These are phyloP conservation scores for Urocyon cinereoargenteus DNA, from an alignment of 2,797 vertebrate species.

Conservation along the genomic window DNA sequence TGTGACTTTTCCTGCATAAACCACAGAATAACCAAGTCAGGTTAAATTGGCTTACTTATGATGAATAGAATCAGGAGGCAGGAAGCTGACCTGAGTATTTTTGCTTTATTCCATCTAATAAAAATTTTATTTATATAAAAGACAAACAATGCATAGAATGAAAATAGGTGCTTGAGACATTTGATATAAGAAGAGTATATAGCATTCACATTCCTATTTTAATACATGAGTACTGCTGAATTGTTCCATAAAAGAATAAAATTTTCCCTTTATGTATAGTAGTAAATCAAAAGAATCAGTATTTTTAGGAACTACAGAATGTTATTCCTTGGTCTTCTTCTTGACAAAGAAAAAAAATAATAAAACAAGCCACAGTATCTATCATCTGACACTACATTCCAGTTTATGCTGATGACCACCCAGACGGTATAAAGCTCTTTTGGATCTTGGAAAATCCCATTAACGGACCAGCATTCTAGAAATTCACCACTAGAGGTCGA, in stretches of 20 bases:
- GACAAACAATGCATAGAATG: slow-evolving; percentile 85
- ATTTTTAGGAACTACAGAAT: slow-evolving; percentile 82
- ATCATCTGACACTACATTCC: slow-evolving; percentile 52
- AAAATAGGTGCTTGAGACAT: slow-evolving; percentile 87
- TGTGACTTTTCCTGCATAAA: background rate
- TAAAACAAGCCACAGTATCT: slow-evolving; percentile 74
- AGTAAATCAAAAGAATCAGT: slow-evolving; percentile 83
- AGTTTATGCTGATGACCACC: slow-evolving; percentile 65
- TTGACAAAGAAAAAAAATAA: slow-evolving; percentile 51
- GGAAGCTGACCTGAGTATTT: slow-evolving; percentile 72
- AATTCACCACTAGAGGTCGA: slow-evolving; percentile 79
- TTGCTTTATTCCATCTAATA: slow-evolving; percentile 87
- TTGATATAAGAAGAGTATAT: slow-evolving; percentile 86
- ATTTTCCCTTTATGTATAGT: slow-evolving; percentile 84
- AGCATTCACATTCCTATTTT: slow-evolving; percentile 89
- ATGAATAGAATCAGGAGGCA: background rate
- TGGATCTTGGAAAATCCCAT: background rate
- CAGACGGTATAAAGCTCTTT: slow-evolving; percentile 45
- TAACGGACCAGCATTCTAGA: slow-evolving; percentile 39
- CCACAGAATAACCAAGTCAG: background rate
- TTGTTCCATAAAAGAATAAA: slow-evolving; percentile 85
- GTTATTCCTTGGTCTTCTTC: slow-evolving; percentile 78
- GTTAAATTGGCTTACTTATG: background rate
- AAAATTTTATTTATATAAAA: slow-evolving; percentile 88
- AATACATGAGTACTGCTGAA: slow-evolving; percentile 86